Percentiles rank a stretch among this genome's conserved stretches.
These are phyloP conservation scores for Python bivittatus DNA, from an alignment of 2,113 vertebrate genomes.

Conservation along the genomic window DNA sequence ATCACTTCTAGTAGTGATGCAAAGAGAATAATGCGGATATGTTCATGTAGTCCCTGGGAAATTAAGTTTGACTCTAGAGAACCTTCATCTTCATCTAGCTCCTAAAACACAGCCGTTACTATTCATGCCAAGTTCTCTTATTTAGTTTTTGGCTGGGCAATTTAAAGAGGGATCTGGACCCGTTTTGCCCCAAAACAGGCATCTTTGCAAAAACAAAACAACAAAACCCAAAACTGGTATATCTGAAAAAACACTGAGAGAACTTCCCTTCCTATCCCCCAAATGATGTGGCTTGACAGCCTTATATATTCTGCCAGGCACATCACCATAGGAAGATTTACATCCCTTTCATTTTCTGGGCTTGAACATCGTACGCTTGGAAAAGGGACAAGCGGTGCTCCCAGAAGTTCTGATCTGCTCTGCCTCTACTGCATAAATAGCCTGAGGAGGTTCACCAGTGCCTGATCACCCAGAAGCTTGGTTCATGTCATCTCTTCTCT, in stretches of 20 bases:
- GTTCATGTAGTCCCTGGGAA: background rate
- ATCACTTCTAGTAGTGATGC: background rate
- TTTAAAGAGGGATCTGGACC: background rate
- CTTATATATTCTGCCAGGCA: background rate
- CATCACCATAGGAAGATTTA: too few species aligned
- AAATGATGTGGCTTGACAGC: too few species aligned
- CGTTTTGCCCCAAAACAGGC: background rate
- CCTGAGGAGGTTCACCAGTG: background rate
- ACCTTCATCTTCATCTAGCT: background rate
- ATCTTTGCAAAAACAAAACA: too few species aligned
- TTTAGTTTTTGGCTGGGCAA: background rate
- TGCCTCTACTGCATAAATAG: background rate
- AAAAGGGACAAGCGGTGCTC: too few species aligned
- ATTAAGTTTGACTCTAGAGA: background rate
- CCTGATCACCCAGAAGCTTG: background rate
- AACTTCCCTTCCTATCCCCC: too few species aligned
- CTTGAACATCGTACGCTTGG: background rate
- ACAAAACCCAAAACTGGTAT: too few species aligned
- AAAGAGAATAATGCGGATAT: background rate
- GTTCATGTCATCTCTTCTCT: background rate
- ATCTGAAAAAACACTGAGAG: too few species aligned
- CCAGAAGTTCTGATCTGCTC: background rate
- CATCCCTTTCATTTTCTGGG: background rate
- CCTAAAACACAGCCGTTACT: background rate
- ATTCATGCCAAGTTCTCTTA: background rate